Conservation (phyloP, 2,888 invertebrate species). For the Cheilosia grossa region DNA sequence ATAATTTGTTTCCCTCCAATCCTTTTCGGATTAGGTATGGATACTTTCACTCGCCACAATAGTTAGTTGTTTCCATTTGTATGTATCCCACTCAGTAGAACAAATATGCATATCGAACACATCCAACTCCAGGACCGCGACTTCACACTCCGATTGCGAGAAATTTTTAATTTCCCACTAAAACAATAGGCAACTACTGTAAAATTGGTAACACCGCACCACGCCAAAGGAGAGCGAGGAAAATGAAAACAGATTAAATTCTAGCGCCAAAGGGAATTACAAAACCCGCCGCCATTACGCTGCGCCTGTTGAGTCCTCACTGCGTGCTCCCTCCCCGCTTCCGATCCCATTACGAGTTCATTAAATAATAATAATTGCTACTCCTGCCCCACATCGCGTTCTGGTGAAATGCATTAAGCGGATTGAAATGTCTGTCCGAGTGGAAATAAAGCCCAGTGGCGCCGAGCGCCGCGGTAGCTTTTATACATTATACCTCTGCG, state of each 20-base stretch:
- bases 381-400: conserved; percentile 7
- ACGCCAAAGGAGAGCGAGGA: conserved; percentile 13
- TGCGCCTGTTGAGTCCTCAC: conserved; percentile 62
- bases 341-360: conserved; percentile 55
- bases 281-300: conserved; percentile 42
- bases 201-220: conserved; percentile 55
- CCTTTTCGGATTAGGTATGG: too few species aligned
- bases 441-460: conserved; percentile 33
- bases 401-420: conserved; percentile 69
- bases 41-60: too few species aligned
- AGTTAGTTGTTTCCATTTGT: too few species aligned
- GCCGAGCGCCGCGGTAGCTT: conserved; percentile 5
- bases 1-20: too few species aligned
- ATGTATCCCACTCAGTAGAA: too few species aligned
- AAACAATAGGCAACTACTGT: conserved; percentile 49
- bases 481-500: conserved; percentile 28
- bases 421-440: conserved; percentile 72
- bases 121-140: neutral
- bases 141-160: conserved; percentile 19
- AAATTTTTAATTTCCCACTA: conserved; percentile 60
- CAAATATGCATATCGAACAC: too few species aligned
- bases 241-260: conserved; percentile 64
- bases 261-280: conserved; percentile 71
- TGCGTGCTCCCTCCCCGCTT: neutral
- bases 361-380: conserved; percentile 72